A percentile compares a stretch with the other conserved stretches of the same genome.
Evolutionary conservation across 1,140 invertebrate species (phyloP).

Genomic region (Apolygus lucorum): DNA sequence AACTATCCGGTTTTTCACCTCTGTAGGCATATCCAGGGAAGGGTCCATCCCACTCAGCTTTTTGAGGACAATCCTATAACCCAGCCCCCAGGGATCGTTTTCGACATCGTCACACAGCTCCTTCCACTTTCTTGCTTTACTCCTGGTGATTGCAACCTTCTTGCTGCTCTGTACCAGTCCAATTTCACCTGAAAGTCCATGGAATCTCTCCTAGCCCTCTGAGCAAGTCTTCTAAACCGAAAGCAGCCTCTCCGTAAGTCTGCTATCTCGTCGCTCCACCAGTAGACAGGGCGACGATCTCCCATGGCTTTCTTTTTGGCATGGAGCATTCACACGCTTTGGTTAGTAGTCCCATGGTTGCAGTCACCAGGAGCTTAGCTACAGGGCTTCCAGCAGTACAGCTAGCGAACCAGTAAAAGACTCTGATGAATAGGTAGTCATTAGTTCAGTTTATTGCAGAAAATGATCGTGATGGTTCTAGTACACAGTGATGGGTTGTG

Average conservation of each 20-base stretch:
- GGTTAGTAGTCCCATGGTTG: neutral
- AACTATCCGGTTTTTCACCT: neutral
- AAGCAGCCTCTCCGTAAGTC: slow-evolving; percentile 32
- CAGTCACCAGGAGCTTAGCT: too few species aligned
- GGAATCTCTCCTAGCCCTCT: slow-evolving; percentile 8
- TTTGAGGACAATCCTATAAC: neutral
- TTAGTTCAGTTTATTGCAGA: too few species aligned
- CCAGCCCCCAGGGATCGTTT: slow-evolving; percentile 5
- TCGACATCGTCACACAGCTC: neutral
- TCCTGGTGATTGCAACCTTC: neutral
- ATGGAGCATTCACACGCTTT: neutral
- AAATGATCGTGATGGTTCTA: too few species aligned
- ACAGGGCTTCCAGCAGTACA: neutral
- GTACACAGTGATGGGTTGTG: too few species aligned
- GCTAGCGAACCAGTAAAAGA: too few species aligned
- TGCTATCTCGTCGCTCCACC: slow-evolving; percentile 36
- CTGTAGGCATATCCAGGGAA: neutral
- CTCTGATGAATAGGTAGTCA: too few species aligned
- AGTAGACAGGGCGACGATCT: slow-evolving; percentile 30
- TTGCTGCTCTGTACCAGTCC: neutral
- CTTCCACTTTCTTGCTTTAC: neutral
- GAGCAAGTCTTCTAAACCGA: slow-evolving; percentile 8
- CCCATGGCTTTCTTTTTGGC: neutral
- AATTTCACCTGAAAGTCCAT: neutral
- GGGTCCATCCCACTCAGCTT: too few species aligned